These are phyloP conservation scores for Drosophila paramelanica DNA, from an alignment of 2,888 invertebrate genomes.

Conservation along the genomic window DNA sequence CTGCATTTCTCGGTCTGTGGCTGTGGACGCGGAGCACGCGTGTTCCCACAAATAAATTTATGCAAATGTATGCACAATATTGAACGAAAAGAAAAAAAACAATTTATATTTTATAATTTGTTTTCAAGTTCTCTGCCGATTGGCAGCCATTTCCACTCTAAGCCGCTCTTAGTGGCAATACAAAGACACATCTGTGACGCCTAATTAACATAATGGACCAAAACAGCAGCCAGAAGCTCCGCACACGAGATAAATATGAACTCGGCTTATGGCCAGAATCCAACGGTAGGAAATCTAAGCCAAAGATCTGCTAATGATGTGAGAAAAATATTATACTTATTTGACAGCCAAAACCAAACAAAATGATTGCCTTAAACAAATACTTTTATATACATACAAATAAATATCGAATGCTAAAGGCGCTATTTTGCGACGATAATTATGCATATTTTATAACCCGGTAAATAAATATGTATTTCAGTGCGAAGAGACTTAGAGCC, in stretches of 20 bases:
- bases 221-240: conserved; percentile 40
- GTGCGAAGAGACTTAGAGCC: not conserved
- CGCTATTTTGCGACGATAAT: conserved; percentile 10
- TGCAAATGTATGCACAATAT: conserved; percentile 70
- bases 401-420: conserved; percentile 22
- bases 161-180: conserved; percentile 46
- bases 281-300: conserved; percentile 42
- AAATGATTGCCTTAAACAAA: conserved; percentile 56
- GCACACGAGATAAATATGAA: conserved; percentile 29
- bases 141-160: conserved; percentile 33
- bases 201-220: conserved; percentile 66
- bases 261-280: conserved; percentile 18
- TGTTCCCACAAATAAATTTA: conserved; percentile 65
- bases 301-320: conserved; percentile 70
- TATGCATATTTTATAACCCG: conserved; percentile 7
- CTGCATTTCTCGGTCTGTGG: conserved; percentile 16
- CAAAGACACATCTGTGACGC: conserved; percentile 21
- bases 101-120: conserved; percentile 58
- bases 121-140: conserved; percentile 57
- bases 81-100: conserved; percentile 16
- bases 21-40: conserved; percentile 38
- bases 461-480: conserved; percentile 1
- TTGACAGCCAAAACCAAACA: conserved; percentile 59
- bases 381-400: conserved; percentile 2
- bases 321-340: conserved; percentile 40